phyloP scores from a whole-genome alignment of 2,888 invertebrate genomes.

The Rhynchonema sp. region DNA sequence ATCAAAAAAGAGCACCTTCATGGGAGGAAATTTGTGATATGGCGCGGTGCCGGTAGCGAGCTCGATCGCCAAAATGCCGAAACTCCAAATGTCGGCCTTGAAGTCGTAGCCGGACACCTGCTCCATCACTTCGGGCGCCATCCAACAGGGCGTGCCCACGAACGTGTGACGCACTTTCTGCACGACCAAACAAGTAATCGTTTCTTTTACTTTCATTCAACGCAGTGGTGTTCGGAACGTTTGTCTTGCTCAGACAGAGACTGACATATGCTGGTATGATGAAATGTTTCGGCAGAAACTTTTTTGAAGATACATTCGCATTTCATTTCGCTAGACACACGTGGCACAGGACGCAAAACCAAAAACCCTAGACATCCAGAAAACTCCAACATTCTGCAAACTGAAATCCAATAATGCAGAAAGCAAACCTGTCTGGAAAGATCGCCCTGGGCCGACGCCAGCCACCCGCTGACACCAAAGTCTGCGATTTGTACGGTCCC shows the following conservation, averaged over 20 bases:
- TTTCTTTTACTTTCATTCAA: too few species aligned
- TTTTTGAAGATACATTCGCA: too few species aligned
- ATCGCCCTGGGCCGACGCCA: constrained; percentile 68
- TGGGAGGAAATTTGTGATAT: constrained; percentile 93
- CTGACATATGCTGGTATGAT: not conserved
- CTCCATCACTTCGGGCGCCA: constrained; percentile 99
- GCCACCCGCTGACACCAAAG: constrained; percentile 93
- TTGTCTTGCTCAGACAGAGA: too few species aligned
- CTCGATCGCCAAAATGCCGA: constrained; percentile 93
- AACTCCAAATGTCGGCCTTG: constrained; percentile 82
- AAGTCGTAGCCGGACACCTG: constrained; percentile 79
- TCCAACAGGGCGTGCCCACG: constrained; percentile 98
- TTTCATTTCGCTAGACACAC: too few species aligned
- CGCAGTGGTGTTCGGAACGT: not conserved
- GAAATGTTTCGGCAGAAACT: too few species aligned
- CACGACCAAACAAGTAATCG: not conserved
- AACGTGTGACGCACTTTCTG: constrained; percentile 80
- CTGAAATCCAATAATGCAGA: not conserved
- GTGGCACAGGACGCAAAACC: too few species aligned
- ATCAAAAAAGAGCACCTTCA: constrained; percentile 48
- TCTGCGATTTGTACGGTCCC: constrained; percentile 88
- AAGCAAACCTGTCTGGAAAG: constrained; percentile 51
- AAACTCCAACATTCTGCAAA: not conserved
- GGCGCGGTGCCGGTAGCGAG: constrained; percentile 96
- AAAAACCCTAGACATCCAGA: too few species aligned